phyloP scores from a whole-genome alignment of 2,113 vertebrate species.

The Phrynocephalus versicolor region DNA sequence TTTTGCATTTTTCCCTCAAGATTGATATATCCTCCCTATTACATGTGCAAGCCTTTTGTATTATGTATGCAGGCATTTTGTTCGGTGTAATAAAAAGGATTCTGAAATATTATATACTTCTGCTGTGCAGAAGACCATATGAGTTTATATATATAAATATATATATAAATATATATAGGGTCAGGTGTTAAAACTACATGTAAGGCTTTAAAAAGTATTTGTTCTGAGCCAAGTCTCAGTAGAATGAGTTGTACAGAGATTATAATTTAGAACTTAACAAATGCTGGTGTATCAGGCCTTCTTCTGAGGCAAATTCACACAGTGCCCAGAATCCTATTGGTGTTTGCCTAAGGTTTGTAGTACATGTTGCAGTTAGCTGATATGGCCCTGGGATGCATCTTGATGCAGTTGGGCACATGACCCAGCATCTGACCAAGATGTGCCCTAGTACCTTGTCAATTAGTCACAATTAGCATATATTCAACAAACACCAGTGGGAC shows the following conservation, averaged over 20 bases:
- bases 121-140: constrained; percentile 79
- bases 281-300: constrained; percentile 66
- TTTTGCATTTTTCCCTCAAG: constrained; percentile 64
- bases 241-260: constrained; percentile 56
- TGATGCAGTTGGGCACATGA: too few relatives aligned
- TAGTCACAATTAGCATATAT: too few relatives aligned
- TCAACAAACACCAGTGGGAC: too few relatives aligned
- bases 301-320: not conserved
- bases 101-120: constrained; percentile 76
- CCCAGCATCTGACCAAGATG: too few relatives aligned
- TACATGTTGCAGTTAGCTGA: too few relatives aligned
- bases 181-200: constrained; percentile 70
- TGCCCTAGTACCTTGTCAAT: too few relatives aligned
- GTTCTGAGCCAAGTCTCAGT: constrained; percentile 71
- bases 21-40: constrained; percentile 63
- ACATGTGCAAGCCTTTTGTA: constrained; percentile 74
- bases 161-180: constrained; percentile 42
- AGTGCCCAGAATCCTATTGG: not conserved
- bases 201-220: constrained; percentile 72
- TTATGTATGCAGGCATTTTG: constrained; percentile 74
- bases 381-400: too few relatives aligned
- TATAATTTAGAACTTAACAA: constrained; percentile 68
- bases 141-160: constrained; percentile 62
- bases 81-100: constrained; percentile 74
- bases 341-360: too few relatives aligned